Evolutionary conservation across 35 echinoderm and acorn worm species (phyloP), one percentile per base, ranked within the genome.

Genomic region (Hemicentrotus pulcherrimus): DNA sequence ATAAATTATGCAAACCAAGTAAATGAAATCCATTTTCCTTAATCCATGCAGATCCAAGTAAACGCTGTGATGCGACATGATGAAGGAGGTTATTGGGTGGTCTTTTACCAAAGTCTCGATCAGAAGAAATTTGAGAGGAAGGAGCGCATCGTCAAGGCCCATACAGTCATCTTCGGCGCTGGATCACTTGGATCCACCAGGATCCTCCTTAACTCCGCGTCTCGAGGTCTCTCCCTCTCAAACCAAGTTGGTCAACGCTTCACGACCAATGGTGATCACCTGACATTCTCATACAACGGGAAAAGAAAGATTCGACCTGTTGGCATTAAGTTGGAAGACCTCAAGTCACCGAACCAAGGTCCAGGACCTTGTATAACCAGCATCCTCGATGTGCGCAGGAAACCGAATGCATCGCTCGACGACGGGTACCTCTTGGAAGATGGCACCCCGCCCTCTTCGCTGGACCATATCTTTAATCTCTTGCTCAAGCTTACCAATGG

Each of bases 211-310:
- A 91, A 94, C 47, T 97, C 96, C 28, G 89, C 45, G 8, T 60
- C 86, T 14, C 46, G 94, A 33, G 89, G 91, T 30, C 30, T 97
- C 0, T 32, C 86, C 4, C 46, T 95, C 50, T 97, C 96, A 32
- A 11, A 14, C 0, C 95, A 94, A n/a, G 58, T 97, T 6, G 96
- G 96, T 0, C 61, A 95, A 31, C 50, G 96, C 13, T 97, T 97
- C 60, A 94, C 96, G 22, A 97, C 96, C 22, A 97, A 97, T 31
- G 96, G 96, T 14, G 96, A 97, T 95, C 95, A 94, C 15, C 85
- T 97, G 86, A 97, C 95, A 19, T 86, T 97, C 33, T 92, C 91
- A 59, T 97, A 97, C 88, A 94, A 97, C 65, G 94, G 96, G 5
- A 85, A 86, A 32, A 48, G 46, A 9, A 89, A 33, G 30, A 95